Base-by-base conservation (phyloP, 2,888 invertebrate genomes). In the Candidula unifasciata region DNA sequence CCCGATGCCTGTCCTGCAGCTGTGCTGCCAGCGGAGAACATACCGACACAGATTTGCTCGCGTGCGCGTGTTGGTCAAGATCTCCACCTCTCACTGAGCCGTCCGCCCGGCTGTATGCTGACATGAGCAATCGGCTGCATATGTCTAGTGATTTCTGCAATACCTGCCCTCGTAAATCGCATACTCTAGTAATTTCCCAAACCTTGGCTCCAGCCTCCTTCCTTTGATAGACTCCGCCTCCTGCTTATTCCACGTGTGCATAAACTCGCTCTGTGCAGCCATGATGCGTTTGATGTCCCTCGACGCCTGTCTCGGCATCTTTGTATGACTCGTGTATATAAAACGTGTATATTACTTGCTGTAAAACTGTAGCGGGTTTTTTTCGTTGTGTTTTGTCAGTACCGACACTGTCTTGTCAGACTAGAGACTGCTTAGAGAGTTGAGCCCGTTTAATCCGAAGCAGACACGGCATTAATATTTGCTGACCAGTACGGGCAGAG, bases 61-160 rank as follows among this genome's bases (percentile, higher is more conserved):
- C 73, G 73, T 27, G 44, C n/a, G 24, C 27, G 73, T 73, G 73
- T 52, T 52, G 73, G 27, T 73, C 24, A 52, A 52, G 35, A 73
- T 27, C 13, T 44, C 73, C 73, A n/a, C 73, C 73, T 73, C 73
- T 27, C 73, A 13, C 52, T n/a, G 5, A 27, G n/a, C 13, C 6
- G 52, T 52, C 52, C 73, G 13, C 52, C 52, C 44, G 24, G n/a
- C 44, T 27, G n/a, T n/a, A 27, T 52, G 52, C 52, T 44, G 24
- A 16, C n/a, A 73, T 73, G 44, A 44, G 2, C 73, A n/a, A 16
- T 6, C 52, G 52, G n/a, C 27, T 52, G n/a, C n/a, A n/a, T 27
- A n/a, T 13, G 73, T 27, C 27, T 73, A n/a, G 13, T 37, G n/a
- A 24, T 13, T 52, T 18, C n/a, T 44, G 73, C 44, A n/a, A 18